phyloP scores from a whole-genome alignment of 2,113 vertebrate species.

The Capreolus pygargus region DNA sequence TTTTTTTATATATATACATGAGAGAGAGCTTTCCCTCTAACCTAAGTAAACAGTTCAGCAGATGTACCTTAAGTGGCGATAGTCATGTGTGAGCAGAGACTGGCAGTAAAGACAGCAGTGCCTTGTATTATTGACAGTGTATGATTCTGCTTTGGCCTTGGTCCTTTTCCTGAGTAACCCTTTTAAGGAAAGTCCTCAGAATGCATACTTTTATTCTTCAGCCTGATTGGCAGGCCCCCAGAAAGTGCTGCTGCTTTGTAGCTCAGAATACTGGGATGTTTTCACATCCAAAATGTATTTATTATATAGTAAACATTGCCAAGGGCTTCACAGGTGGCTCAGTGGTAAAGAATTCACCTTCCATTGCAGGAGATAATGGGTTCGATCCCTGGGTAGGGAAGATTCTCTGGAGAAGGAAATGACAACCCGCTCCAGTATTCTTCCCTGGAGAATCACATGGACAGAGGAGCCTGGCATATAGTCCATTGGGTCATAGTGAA shows the following conservation, averaged over 20 bases:
- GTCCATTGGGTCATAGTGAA: background rate
- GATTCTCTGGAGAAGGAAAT: background rate
- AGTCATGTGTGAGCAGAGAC: background rate
- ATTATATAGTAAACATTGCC: background rate
- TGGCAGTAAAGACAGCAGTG: background rate
- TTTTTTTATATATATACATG: background rate
- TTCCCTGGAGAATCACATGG: background rate
- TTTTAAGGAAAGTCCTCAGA: background rate
- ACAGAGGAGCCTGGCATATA: background rate
- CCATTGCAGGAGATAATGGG: background rate
- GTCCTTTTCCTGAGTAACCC: background rate
- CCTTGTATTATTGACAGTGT: background rate
- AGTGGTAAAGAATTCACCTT: background rate
- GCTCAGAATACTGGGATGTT: background rate
- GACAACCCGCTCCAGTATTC: accelerated
- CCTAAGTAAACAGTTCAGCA: slow-evolving; percentile 16
- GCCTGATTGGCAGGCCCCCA: background rate
- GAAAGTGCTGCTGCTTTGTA: background rate
- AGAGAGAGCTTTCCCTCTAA: background rate
- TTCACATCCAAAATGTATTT: background rate
- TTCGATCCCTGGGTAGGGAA: background rate
- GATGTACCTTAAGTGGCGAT: background rate
- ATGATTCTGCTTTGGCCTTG: background rate
- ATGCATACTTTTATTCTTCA: background rate
- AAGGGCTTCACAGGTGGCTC: background rate